These are phyloP conservation scores for Tromatobia lineatoria DNA, from an alignment of 2,888 invertebrate species.

Conservation along the genomic window DNA sequence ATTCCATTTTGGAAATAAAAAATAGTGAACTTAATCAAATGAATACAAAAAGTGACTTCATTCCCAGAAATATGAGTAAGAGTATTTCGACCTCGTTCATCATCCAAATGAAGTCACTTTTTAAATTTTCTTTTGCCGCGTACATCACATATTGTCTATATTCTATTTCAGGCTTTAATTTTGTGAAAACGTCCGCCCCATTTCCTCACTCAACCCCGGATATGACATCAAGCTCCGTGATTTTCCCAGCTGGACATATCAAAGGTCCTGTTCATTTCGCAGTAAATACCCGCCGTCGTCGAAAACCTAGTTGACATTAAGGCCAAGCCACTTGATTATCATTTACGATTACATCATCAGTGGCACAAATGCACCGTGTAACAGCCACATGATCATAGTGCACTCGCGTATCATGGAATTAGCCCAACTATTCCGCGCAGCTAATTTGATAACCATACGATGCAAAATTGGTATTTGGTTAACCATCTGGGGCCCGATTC, in stretches of 20 bases:
- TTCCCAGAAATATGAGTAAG: too few relatives aligned
- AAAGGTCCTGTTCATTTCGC: background rate
- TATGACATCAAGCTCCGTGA: too few relatives aligned
- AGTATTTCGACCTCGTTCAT: too few relatives aligned
- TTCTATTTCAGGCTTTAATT: too few relatives aligned
- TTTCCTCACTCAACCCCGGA: too few relatives aligned
- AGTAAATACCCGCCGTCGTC: background rate
- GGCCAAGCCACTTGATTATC: slow-evolving; percentile 7
- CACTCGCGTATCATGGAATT: slow-evolving; percentile 47
- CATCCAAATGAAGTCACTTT: too few relatives aligned
- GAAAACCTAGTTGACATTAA: background rate
- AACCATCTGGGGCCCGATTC: slow-evolving; percentile 40
- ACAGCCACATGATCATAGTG: background rate
- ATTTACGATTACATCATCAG: slow-evolving; percentile 14
- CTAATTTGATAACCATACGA: slow-evolving; percentile 57
- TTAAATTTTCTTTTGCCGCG: too few relatives aligned
- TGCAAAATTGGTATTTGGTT: slow-evolving; percentile 62
- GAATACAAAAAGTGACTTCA: too few relatives aligned
- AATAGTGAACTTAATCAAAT: too few relatives aligned
- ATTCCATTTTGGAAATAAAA: too few relatives aligned
- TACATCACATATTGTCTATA: too few relatives aligned
- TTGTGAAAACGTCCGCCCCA: too few relatives aligned
- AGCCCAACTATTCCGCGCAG: slow-evolving; percentile 28
- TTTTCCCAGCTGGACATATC: background rate
- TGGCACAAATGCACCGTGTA: slow-evolving; percentile 8